Percentiles rank a stretch among this genome's conserved stretches.
phyloP scores from a whole-genome alignment of 2,797 vertebrate species.

The Lateolabrax maculatus region DNA sequence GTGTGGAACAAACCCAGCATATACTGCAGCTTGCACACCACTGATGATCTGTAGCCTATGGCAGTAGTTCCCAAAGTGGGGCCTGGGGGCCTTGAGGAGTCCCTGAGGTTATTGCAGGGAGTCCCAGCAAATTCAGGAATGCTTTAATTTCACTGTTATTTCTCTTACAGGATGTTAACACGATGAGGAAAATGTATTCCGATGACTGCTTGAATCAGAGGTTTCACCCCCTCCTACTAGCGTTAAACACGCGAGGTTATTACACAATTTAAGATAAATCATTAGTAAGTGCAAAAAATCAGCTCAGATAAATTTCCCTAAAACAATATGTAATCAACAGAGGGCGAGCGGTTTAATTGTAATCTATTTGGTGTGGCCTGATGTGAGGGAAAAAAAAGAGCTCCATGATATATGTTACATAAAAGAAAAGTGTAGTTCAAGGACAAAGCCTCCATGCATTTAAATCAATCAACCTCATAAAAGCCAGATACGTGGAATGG shows the following conservation, averaged over 20 bases:
- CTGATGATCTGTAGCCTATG: conserved; percentile 36
- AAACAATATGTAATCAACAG: neutral
- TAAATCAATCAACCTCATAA: conserved; percentile 64
- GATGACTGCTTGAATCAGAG: neutral
- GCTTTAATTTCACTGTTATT: neutral
- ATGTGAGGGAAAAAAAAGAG: conserved; percentile 17
- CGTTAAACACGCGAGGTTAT: neutral
- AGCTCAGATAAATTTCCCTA: neutral
- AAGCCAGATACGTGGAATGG: conserved; percentile 49
- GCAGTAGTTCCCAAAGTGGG: conserved; percentile 34
- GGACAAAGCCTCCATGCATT: conserved; percentile 73
- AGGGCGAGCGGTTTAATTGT: neutral
- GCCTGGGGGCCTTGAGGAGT: neutral
- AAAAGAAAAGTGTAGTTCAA: conserved; percentile 70
- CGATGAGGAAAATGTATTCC: neutral
- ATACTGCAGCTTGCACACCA: conserved; percentile 26
- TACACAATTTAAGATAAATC: conserved; percentile 11
- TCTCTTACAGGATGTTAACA: neutral
- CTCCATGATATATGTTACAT: conserved; percentile 52
- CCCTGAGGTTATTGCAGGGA: conserved; percentile 24
- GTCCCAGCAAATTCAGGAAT: conserved; percentile 20
- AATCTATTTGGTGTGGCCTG: neutral
- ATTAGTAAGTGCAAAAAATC: neutral
- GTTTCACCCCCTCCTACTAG: neutral
- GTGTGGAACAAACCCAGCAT: conserved; percentile 56